phyloP scores from a whole-genome alignment of 2,888 invertebrate genomes.

The Drosophila melanosoma region DNA sequence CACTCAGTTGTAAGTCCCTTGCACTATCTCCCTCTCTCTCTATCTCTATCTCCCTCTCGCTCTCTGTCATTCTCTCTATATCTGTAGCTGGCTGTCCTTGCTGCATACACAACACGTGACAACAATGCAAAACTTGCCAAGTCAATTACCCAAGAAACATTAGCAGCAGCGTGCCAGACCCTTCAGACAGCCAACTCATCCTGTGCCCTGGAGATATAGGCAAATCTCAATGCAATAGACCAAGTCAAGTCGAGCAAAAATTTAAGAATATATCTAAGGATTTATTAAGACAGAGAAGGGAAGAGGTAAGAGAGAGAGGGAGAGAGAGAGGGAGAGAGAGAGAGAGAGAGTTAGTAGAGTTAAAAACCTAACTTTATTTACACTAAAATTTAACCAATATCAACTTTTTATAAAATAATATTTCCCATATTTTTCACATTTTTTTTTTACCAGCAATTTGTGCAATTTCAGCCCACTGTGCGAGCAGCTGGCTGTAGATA shows the following conservation, averaged over 20 bases:
- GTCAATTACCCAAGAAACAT: slow-evolving; percentile 80
- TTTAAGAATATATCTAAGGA: neutral
- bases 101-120: slow-evolving; percentile 67
- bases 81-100: slow-evolving; percentile 41
- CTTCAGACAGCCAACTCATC: slow-evolving; percentile 2
- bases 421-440: neutral
- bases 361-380: neutral
- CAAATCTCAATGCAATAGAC: slow-evolving; percentile 71
- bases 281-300: too few relatives aligned
- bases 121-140: slow-evolving; percentile 75
- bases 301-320: too few relatives aligned
- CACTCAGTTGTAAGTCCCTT: slow-evolving; percentile 19
- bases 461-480: slow-evolving; percentile 32
- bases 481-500: slow-evolving; percentile 18
- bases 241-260: slow-evolving; percentile 26
- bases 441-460: neutral
- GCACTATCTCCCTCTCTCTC: neutral
- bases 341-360: neutral
- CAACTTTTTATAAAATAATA: neutral
- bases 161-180: slow-evolving; percentile 66
- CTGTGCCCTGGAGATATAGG: slow-evolving; percentile 38
- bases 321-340: neutral
- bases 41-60: neutral
- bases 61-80: neutral
- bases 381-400: neutral